Percentiles rank a stretch among this genome's conserved stretches.
Evolutionary conservation across 2,888 invertebrate genomes (phyloP).

Genomic region (Aradus depressus): DNA sequence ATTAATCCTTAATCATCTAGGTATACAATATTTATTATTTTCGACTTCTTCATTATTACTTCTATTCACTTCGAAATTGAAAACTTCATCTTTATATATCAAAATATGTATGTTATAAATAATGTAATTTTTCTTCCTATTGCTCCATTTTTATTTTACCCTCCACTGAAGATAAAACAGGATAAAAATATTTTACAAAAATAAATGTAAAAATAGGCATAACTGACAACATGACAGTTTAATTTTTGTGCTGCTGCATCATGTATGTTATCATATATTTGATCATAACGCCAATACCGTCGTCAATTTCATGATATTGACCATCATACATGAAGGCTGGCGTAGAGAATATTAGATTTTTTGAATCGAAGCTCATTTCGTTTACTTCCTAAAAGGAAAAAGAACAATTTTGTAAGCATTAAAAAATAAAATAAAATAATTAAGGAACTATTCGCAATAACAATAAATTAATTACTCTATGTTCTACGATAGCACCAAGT

Average conservation of each 20-base stretch:
- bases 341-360: conserved; percentile 43
- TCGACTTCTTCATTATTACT: no score
- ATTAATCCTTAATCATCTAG: no score
- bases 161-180: no score
- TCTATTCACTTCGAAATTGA: no score
- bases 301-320: conserved; percentile 40
- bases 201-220: no score
- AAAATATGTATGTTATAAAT: no score
- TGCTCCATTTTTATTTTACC: no score
- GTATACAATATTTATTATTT: no score
- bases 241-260: conserved; percentile 7
- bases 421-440: neutral
- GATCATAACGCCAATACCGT: conserved; percentile 43
- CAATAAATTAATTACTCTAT: conserved; percentile 19
- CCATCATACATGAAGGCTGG: conserved; percentile 47
- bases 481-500: conserved; percentile 41
- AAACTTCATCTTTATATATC: no score
- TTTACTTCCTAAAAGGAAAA: conserved; percentile 34
- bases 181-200: no score
- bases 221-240: no score
- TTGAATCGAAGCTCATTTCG: conserved; percentile 39
- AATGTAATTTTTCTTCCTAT: no score
- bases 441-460: neutral
- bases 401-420: neutral
- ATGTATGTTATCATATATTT: conserved; percentile 24